Percentiles rank a stretch among this genome's conserved stretches.
These are phyloP conservation scores for Hyles lineata DNA, from an alignment of 2,888 invertebrate genomes.

Conservation along the genomic window DNA sequence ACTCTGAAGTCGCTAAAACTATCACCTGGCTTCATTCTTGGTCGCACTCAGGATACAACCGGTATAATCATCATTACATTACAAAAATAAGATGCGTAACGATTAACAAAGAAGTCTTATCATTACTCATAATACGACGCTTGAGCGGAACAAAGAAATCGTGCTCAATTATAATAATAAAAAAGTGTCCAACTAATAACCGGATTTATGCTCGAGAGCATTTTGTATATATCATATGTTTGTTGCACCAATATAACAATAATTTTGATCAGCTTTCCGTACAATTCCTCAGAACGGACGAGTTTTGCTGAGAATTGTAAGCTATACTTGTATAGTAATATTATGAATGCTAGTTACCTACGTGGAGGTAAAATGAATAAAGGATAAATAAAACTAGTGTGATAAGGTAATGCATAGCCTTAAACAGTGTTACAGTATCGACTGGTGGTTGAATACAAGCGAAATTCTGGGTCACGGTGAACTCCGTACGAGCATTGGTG, in stretches of 20 bases:
- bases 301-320: background rate
- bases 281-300: background rate
- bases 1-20: too few species aligned
- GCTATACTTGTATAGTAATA: slow-evolving; percentile 7
- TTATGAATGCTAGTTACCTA: background rate
- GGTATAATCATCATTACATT: background rate
- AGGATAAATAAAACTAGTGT: slow-evolving; percentile 38
- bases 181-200: background rate
- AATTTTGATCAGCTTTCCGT: background rate
- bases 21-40: too few species aligned
- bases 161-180: background rate
- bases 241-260: too few species aligned
- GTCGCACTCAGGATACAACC: background rate
- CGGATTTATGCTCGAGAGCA: background rate
- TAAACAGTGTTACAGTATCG: slow-evolving; percentile 29
- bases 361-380: slow-evolving; percentile 31
- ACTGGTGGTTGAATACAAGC: slow-evolving; percentile 22
- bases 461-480: slow-evolving; percentile 53
- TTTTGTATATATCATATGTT: too few species aligned
- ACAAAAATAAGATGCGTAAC: background rate
- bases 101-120: slow-evolving; percentile 16
- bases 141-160: slow-evolving; percentile 10
- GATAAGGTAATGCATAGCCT: slow-evolving; percentile 45
- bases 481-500: slow-evolving; percentile 34
- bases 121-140: slow-evolving; percentile 1